phyloP scores from a whole-genome alignment of 2,113 vertebrate genomes.

The Macrotus californicus region DNA sequence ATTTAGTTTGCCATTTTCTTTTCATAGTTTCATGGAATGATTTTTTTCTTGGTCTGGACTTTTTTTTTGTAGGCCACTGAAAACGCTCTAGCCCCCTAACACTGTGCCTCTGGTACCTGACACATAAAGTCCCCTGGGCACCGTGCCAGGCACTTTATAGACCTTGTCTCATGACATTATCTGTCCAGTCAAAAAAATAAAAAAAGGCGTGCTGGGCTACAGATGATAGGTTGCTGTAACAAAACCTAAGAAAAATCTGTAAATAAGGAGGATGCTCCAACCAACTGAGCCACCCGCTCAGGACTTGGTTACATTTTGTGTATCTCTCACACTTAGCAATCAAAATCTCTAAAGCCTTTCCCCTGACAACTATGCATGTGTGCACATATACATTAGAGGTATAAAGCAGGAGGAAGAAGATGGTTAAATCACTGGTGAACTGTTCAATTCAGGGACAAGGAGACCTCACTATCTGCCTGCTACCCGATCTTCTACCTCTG shows the following conservation, averaged over 20 bases:
- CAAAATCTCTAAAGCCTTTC: neutral
- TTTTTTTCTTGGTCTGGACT: neutral
- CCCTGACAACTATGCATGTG: neutral
- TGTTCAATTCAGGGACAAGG: neutral
- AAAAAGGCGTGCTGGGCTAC: neutral
- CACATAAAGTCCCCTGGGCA: neutral
- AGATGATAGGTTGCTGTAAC: neutral
- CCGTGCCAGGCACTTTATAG: neutral
- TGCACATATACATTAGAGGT: neutral
- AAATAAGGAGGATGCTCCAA: neutral
- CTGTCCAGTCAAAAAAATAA: neutral
- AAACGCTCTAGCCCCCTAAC: neutral
- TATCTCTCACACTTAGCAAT: neutral
- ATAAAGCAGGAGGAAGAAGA: neutral
- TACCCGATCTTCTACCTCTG: neutral
- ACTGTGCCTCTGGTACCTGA: neutral
- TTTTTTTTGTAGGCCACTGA: neutral
- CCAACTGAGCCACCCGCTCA: no score
- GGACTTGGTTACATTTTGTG: neutral
- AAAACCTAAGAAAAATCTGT: constrained; percentile 15
- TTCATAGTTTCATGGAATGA: neutral
- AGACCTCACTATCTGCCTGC: neutral
- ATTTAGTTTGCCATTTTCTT: constrained; percentile 9
- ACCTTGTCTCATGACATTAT: neutral
- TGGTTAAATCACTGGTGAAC: neutral